A percentile compares a stretch with the other conserved stretches of the same genome.
phyloP scores from a whole-genome alignment of 2,888 invertebrate species.

The Drosophila seclusa region DNA sequence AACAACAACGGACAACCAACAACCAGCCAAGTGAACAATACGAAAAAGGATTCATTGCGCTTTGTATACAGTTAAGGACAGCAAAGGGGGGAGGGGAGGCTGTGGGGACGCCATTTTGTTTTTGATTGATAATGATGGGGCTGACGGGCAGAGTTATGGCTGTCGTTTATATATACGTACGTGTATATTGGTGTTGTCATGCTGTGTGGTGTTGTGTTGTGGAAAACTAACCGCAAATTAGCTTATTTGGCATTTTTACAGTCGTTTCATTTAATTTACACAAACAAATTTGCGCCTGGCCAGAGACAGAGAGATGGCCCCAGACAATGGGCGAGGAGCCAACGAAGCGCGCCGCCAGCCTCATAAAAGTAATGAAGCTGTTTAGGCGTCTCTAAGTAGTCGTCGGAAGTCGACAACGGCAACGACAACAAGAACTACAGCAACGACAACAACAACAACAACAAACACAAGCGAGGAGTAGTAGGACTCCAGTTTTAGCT shows the following conservation, averaged over 20 bases:
- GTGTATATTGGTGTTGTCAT: not conserved
- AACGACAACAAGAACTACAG: conserved; percentile 29
- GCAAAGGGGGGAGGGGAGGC: not conserved
- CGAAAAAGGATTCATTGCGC: conserved; percentile 12
- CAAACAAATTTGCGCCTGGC: conserved; percentile 81
- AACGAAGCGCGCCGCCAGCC: conserved; percentile 75
- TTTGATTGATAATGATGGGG: conserved; percentile 71
- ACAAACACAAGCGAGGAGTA: conserved; percentile 20
- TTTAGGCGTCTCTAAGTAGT: conserved; percentile 81
- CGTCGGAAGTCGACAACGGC: conserved; percentile 67
- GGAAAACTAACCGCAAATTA: conserved; percentile 77
- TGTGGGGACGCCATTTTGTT: conserved; percentile 57
- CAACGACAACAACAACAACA: conserved; percentile 23
- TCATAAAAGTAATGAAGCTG: conserved; percentile 82
- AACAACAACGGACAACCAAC: conserved; percentile 38
- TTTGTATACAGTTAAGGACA: conserved; percentile 51
- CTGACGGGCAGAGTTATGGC: conserved; percentile 39
- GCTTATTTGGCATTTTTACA: conserved; percentile 81
- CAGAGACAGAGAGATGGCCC: conserved; percentile 35
- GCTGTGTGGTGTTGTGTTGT: conserved; percentile 13
- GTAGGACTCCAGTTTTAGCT: conserved; percentile 33
- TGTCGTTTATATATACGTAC: conserved; percentile 17
- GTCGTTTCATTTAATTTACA: conserved; percentile 80
- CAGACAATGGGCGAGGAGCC: conserved; percentile 76
- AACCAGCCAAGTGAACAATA: conserved; percentile 11